These are phyloP conservation scores for Drepana falcataria DNA, from an alignment of 2,888 invertebrate genomes.

Conservation along the genomic window DNA sequence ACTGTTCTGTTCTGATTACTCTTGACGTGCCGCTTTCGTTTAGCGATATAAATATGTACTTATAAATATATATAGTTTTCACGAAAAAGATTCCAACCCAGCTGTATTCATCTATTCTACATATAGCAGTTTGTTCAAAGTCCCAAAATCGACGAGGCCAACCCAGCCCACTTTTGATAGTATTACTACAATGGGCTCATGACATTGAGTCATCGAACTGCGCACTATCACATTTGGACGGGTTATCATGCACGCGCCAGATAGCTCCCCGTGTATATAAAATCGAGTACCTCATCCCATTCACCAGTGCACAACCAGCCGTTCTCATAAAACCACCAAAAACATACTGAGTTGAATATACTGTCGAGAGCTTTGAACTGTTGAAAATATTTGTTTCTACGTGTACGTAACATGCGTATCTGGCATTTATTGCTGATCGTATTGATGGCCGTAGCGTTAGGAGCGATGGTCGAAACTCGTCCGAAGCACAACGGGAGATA, in stretches of 20 bases:
- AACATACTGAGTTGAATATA: constrained; percentile 14
- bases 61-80: no score
- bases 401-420: constrained; percentile 50
- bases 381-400: constrained; percentile 4
- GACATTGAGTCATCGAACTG: constrained; percentile 77
- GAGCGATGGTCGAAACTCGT: constrained; percentile 30
- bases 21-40: no score
- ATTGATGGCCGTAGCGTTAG: constrained; percentile 33
- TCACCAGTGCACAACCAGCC: constrained; percentile 53
- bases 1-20: no score
- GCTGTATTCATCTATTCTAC: no score
- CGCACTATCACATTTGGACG: constrained; percentile 48
- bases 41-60: no score
- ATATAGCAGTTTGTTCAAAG: no score
- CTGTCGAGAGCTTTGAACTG: constrained; percentile 11
- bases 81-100: no score
- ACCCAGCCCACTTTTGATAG: constrained; percentile 50
- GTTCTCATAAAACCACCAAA: constrained; percentile 26
- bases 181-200: constrained; percentile 62
- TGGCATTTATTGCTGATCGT: constrained; percentile 39
- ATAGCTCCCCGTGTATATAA: constrained; percentile 67
- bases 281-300: constrained; percentile 31
- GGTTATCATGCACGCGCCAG: constrained; percentile 70
- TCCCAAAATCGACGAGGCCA: background rate
- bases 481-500: constrained; percentile 30